Base-by-base conservation (phyloP, 2,888 invertebrate genomes). In the Cinara cedri region DNA sequence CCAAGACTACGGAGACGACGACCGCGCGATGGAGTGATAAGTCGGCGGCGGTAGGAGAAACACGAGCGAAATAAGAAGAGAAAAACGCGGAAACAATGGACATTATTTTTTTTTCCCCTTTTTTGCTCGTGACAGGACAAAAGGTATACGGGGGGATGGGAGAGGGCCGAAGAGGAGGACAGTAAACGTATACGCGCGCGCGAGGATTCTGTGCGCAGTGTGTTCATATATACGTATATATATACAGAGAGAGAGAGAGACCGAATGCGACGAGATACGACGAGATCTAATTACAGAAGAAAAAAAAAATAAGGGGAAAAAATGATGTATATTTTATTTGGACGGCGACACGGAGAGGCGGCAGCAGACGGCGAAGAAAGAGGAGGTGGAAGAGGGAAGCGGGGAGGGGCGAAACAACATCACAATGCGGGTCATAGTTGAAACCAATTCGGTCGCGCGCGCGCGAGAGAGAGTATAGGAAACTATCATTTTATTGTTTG, bases 371-470 rank as follows among this genome's bases (percentile, higher is more conserved):
- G n/a, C n/a, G n/a, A n/a, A n/a, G 57, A 21, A 26, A 3, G 24
- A 14, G 19, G 54, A 19, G 13, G 13, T 14, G 44, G 55, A 11
- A 3, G 26, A 24, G 21, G n/a, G n/a, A n/a, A n/a, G 34, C 8
- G 11, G 34, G 14, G 63, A 8, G 6, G 14, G 19, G 0, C 19
- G 54, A 24, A 66, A 21, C 3, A 11, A 44, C 34, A 74, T 70
- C 60, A 78, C 78, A 78, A 78, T 78, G 51, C 68, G 70, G 78
- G 78, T 78, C 78, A 78, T 78, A 78, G 78, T 78, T 78, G 78
- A 78, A 78, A 78, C 68, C 70, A 78, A 78, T 78, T 78, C 68
- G 51, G 70, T 60, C 78, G 42, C 60, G 78, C 9, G 16, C 21
- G 68, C n/a, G n/a, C n/a, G n/a, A n/a, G n/a, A n/a, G n/a, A n/a